Conservation (phyloP, 2,797 vertebrate species). For the Dicrostonyx torquatus region DNA sequence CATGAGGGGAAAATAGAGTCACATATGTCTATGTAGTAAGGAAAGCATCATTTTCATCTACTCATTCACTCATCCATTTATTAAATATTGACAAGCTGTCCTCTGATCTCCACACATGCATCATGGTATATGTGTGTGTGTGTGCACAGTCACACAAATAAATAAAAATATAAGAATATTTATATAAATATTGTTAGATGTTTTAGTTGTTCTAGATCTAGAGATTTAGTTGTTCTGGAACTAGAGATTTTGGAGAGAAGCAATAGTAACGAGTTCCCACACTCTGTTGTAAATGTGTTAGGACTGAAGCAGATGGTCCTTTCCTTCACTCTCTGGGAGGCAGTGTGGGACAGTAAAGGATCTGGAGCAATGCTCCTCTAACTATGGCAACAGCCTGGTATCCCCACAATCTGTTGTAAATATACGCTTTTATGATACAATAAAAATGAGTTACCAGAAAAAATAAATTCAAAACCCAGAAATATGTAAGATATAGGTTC, state of each 20-base stretch:
- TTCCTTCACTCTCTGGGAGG: not conserved
- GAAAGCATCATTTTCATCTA: not conserved
- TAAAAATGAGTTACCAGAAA: conserved; percentile 1
- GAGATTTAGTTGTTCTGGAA: not conserved
- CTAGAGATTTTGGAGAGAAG: not conserved
- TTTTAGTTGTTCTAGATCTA: not conserved
- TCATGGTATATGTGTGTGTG: not conserved
- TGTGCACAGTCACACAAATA: not conserved
- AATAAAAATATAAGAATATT: not conserved
- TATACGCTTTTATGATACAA: not conserved
- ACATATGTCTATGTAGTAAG: not conserved
- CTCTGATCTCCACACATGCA: not conserved
- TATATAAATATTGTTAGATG: not conserved
- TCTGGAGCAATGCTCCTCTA: not conserved
- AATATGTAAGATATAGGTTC: not conserved
- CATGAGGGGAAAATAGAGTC: too few relatives aligned
- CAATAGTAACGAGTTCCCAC: not conserved
- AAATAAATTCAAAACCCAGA: not conserved
- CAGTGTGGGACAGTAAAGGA: not conserved
- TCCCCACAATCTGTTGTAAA: not conserved
- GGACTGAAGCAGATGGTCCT: not conserved
- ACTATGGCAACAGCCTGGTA: not conserved
- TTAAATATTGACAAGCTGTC: not conserved
- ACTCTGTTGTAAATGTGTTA: not conserved
- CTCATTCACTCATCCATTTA: not conserved